These are phyloP conservation scores for Crioceris asparagi DNA, from an alignment of 2,888 invertebrate species.

Conservation along the genomic window DNA sequence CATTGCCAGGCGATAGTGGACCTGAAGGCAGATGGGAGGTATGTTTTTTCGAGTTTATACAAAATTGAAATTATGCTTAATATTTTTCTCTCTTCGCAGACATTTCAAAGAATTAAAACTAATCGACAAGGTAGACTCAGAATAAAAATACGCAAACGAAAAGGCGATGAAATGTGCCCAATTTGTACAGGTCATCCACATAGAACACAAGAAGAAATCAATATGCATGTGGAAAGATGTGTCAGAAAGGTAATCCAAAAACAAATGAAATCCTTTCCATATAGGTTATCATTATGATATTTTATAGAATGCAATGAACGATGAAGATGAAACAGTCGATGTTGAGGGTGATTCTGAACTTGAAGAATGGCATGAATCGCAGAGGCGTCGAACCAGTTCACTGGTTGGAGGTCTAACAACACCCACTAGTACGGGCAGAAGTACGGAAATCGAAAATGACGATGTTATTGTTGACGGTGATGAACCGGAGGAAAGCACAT, in stretches of 20 bases:
- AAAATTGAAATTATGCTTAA: neutral
- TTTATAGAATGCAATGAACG: conserved; percentile 30
- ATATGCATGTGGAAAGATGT: conserved; percentile 54
- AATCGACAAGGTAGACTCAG: conserved; percentile 59
- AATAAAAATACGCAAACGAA: conserved; percentile 55
- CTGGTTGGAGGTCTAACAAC: conserved; percentile 23
- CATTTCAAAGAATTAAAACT: conserved; percentile 57
- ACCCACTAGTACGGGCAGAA: conserved; percentile 11
- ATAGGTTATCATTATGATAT: neutral
- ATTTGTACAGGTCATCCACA: conserved; percentile 49
- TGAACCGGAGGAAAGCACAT: conserved; percentile 34
- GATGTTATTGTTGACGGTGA: conserved; percentile 39
- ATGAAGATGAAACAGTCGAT: conserved; percentile 60
- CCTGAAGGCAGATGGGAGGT: conserved; percentile 58
- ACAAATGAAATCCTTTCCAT: neutral
- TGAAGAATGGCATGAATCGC: conserved; percentile 45
- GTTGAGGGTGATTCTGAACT: conserved; percentile 49
- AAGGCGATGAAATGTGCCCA: conserved; percentile 55
- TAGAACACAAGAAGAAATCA: conserved; percentile 48
- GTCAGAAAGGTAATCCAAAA: conserved; percentile 41
- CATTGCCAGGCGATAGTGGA: conserved; percentile 39
- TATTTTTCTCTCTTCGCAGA: conserved; percentile 36
- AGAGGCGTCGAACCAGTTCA: conserved; percentile 30
- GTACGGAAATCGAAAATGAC: conserved; percentile 30
- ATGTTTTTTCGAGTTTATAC: conserved; percentile 13